A percentile compares a stretch with the other conserved stretches of the same genome.
Evolutionary conservation across 37 sponge, comb jelly and placozoan species (phyloP).

Genomic region (Amphimedon queenslandica): DNA sequence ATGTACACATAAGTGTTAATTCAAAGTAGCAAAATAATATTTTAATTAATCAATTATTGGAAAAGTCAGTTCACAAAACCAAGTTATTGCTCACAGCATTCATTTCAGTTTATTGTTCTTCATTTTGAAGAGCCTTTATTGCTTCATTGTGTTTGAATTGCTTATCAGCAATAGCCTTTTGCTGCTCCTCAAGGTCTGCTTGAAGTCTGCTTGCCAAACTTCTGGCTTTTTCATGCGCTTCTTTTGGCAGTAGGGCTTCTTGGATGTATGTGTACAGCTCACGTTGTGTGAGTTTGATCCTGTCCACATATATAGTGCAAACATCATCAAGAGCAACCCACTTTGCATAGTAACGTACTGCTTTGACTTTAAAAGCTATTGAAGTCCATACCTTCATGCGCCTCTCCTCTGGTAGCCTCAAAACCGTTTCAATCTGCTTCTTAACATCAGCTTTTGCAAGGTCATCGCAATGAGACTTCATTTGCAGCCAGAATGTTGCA

Average conservation of each 20-base stretch:
- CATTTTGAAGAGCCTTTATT: no score
- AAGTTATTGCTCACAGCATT: no score
- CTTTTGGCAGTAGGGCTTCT: slow-evolving; percentile 9
- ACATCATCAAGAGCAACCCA: slow-evolving; percentile 37
- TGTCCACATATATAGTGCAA: slow-evolving; percentile 14
- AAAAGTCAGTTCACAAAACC: no score
- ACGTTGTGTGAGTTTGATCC: slow-evolving; percentile 21
- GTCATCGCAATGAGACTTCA: slow-evolving; percentile 29
- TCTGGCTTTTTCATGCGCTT: slow-evolving; percentile 7
- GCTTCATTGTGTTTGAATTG: not conserved
- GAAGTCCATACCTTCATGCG: slow-evolving; percentile 27
- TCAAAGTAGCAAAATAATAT: no score
- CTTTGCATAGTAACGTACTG: slow-evolving; percentile 16
- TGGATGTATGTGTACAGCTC: slow-evolving; percentile 14
- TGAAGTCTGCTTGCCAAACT: slow-evolving; percentile 14
- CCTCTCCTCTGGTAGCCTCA: not conserved
- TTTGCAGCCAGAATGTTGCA: slow-evolving; percentile 26
- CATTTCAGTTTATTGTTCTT: no score
- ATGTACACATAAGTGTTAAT: no score
- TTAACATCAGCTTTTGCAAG: slow-evolving; percentile 3
- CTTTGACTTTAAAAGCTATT: slow-evolving; percentile 6
- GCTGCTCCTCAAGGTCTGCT: not conserved
- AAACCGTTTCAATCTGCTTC: slow-evolving; percentile 5
- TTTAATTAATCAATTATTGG: no score
- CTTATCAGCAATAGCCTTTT: slow-evolving; percentile 27